These are phyloP conservation scores for Mayetiola destructor DNA, from an alignment of 2,888 invertebrate species.

Conservation along the genomic window DNA sequence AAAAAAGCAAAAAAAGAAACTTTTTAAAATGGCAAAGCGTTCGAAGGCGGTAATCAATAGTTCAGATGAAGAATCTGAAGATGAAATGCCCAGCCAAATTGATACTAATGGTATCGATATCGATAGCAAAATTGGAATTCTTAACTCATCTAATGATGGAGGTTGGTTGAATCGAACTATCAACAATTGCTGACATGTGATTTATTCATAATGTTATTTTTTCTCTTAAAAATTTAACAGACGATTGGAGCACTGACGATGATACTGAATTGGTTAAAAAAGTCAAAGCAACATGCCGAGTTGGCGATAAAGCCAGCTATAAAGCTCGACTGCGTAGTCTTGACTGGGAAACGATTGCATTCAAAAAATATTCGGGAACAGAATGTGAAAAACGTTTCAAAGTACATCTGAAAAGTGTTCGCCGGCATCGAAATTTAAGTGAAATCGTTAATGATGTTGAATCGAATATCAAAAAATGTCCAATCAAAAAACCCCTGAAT, in stretches of 20 bases:
- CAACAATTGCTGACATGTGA: no score
- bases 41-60: no score
- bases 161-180: no score
- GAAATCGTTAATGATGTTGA: neutral
- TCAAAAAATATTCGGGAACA: neutral
- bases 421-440: neutral
- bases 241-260: conserved; percentile 4
- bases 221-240: neutral
- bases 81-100: no score
- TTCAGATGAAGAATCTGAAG: no score
- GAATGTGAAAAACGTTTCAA: neutral
- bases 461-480: neutral
- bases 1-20: no score
- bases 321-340: neutral
- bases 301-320: neutral
- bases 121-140: no score
- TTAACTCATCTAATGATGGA: no score
- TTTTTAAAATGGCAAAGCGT: no score
- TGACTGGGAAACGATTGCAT: neutral
- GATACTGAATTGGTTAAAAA: neutral
- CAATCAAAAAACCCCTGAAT: neutral
- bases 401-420: neutral
- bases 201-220: neutral
- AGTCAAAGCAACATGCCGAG: neutral
- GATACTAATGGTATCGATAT: no score